Evolutionary conservation across 2,888 invertebrate genomes (phyloP).

Genomic region (Eupithecia subfuscata): DNA sequence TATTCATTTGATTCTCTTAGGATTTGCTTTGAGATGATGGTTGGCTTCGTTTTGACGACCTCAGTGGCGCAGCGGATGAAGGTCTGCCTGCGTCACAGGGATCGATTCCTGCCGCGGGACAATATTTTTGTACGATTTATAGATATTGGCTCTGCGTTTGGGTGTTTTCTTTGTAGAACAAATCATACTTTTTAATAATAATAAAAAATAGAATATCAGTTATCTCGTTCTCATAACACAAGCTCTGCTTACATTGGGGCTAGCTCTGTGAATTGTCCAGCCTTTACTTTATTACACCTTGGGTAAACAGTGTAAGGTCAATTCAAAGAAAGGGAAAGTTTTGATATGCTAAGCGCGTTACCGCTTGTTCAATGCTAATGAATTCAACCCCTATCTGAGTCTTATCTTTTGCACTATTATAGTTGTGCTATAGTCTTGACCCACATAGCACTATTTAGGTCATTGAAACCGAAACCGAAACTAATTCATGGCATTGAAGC

Average conservation of each 20-base stretch:
- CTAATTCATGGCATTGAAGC: too few relatives aligned
- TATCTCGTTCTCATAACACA: neutral
- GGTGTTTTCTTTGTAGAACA: neutral
- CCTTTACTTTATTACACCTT: neutral
- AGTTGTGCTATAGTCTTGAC: constrained; percentile 5
- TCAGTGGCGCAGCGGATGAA: neutral
- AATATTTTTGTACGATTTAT: neutral
- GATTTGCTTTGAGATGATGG: constrained; percentile 18
- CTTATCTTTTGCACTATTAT: constrained; percentile 8
- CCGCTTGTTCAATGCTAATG: neutral
- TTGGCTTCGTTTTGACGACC: neutral
- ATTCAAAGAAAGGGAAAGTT: neutral
- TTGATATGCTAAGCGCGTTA: neutral
- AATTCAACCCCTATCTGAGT: constrained; percentile 5
- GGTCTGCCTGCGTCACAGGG: neutral
- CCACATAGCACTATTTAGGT: constrained; percentile 9
- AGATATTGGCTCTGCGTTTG: neutral
- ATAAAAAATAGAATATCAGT: neutral
- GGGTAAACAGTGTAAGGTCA: neutral
- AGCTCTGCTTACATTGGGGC: neutral
- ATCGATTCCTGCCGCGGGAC: neutral
- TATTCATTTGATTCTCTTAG: constrained; percentile 9
- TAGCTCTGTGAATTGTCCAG: too few relatives aligned
- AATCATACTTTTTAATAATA: neutral
- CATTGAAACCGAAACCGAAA: too few relatives aligned